Evolutionary conservation across 2,797 vertebrate species (phyloP).

Genomic region (Graptemys geographica): DNA sequence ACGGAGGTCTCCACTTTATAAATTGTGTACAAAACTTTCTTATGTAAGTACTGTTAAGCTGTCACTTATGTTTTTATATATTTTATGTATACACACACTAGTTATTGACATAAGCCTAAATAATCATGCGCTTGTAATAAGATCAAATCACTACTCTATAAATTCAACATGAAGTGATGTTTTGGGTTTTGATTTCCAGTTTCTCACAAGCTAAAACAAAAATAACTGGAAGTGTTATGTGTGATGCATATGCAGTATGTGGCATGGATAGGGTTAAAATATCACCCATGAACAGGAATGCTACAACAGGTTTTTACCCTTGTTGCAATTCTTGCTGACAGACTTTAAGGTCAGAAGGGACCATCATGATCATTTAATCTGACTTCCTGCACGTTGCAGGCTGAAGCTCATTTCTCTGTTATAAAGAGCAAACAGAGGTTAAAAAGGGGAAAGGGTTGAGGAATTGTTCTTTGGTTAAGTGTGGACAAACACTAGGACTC

Average conservation of each 20-base stretch:
- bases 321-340: not conserved
- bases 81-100: not conserved
- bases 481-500: not conserved
- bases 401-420: not conserved
- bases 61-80: not conserved
- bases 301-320: conserved; percentile 1
- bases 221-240: not conserved
- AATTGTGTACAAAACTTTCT: not conserved
- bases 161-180: not conserved
- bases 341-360: not conserved
- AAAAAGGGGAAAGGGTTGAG: not conserved
- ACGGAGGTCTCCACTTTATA: not conserved
- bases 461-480: not conserved
- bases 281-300: conserved; percentile 30
- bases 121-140: not conserved
- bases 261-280: conserved; percentile 32
- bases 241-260: not conserved
- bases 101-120: not conserved
- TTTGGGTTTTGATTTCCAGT: not conserved
- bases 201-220: not conserved
- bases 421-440: not conserved
- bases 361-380: not conserved
- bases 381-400: not conserved
- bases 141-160: not conserved
- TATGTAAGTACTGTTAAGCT: conserved; percentile 1